Evolutionary conservation across 2,113 vertebrate genomes (phyloP).

Genomic region (Eolophus roseicapilla): DNA sequence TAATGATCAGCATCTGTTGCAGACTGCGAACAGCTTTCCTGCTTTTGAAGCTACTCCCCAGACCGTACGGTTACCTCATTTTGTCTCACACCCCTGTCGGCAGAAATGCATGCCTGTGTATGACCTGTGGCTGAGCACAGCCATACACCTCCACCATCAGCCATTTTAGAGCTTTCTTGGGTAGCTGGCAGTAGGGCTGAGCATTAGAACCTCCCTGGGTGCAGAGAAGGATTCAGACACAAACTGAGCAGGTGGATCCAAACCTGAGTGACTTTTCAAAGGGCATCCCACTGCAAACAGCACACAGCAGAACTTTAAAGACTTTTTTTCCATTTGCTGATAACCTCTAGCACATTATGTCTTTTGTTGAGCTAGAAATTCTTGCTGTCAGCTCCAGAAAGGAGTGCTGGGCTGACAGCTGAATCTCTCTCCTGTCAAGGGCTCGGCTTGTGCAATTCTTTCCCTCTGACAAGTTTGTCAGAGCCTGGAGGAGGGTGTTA

Average conservation of each 20-base stretch:
- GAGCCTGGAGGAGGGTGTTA: conserved; percentile 15
- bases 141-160: not conserved
- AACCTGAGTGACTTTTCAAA: conserved; percentile 27
- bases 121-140: not conserved
- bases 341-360: conserved; percentile 28
- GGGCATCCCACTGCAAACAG: not conserved
- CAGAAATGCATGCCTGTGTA: not conserved
- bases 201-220: not conserved
- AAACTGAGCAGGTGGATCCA: conserved; percentile 16
- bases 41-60: not conserved
- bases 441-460: not conserved
- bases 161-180: not conserved
- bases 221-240: not conserved
- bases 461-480: conserved; percentile 26
- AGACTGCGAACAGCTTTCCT: not conserved
- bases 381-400: conserved; percentile 34
- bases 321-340: conserved; percentile 19
- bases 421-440: not conserved
- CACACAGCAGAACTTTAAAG: not conserved
- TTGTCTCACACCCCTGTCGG: not conserved
- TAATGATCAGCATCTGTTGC: not conserved
- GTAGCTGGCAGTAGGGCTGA: not conserved
- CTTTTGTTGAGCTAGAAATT: conserved; percentile 17
- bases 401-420: conserved; percentile 5
- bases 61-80: not conserved